Percentiles rank a stretch among this genome's conserved stretches.
phyloP scores from a whole-genome alignment of 2,888 invertebrate genomes.

The Stenodema calcarata region DNA sequence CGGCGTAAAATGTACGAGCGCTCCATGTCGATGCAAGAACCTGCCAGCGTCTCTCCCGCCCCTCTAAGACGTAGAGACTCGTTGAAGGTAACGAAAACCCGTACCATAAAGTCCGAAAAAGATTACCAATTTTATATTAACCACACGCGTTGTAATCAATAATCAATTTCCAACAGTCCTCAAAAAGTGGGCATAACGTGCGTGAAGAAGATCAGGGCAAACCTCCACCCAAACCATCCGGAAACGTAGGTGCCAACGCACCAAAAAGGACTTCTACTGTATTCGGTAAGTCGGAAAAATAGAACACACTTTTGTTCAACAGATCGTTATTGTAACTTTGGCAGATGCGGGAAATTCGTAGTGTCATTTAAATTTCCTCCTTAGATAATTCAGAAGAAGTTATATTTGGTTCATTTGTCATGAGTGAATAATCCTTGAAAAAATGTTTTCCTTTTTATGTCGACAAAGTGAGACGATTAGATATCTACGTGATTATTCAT shows the following conservation, averaged over 20 bases:
- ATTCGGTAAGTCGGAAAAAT: conserved; percentile 70
- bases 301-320: no score
- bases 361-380: no score
- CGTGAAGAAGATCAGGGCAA: conserved; percentile 23
- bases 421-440: no score
- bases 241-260: conserved; percentile 65
- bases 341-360: no score
- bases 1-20: conserved; percentile 79
- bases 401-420: no score
- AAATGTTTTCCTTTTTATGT: no score
- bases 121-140: background rate
- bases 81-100: conserved; percentile 52
- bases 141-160: background rate
- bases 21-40: conserved; percentile 71
- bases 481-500: background rate
- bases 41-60: conserved; percentile 70
- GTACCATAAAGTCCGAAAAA: no score
- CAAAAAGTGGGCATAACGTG: conserved; percentile 37
- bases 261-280: conserved; percentile 86
- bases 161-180: background rate
- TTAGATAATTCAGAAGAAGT: no score
- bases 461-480: no score
- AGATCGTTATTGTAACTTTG: no score
- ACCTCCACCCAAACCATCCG: conserved; percentile 20
- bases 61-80: conserved; percentile 65